These are phyloP conservation scores for Cairina moschata DNA, from an alignment of 2,113 vertebrate genomes.

Conservation along the genomic window DNA sequence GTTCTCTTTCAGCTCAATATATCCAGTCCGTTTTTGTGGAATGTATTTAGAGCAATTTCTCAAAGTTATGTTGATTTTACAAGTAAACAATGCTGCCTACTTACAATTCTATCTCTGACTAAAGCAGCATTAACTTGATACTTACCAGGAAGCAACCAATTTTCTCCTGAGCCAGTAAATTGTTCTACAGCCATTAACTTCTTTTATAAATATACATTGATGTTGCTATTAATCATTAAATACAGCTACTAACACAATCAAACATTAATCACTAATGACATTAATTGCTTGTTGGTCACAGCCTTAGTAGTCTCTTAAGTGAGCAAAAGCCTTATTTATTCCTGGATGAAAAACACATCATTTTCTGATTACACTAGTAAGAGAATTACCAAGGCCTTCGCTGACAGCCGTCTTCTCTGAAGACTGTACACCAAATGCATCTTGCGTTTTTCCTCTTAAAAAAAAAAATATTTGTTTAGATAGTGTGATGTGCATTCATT, in stretches of 20 bases:
- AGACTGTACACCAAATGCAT: neutral
- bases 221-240: constrained; percentile 25
- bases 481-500: neutral
- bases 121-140: neutral
- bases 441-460: neutral
- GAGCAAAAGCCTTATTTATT: constrained; percentile 5
- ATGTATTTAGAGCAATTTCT: neutral
- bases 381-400: neutral
- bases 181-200: neutral
- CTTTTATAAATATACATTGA: neutral
- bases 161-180: neutral
- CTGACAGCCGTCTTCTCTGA: neutral
- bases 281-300: constrained; percentile 27
- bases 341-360: neutral
- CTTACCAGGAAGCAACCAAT: constrained; percentile 16
- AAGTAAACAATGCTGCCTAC: neutral
- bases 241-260: constrained; percentile 1
- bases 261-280: constrained; percentile 31
- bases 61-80: neutral
- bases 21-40: neutral
- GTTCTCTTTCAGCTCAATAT: neutral
- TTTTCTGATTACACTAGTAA: neutral
- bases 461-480: neutral
- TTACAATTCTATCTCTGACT: neutral
- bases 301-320: neutral